These are phyloP conservation scores for Ctenochaetus hawaiiensis DNA, from an alignment of 2,797 vertebrate genomes.

Conservation along the genomic window DNA sequence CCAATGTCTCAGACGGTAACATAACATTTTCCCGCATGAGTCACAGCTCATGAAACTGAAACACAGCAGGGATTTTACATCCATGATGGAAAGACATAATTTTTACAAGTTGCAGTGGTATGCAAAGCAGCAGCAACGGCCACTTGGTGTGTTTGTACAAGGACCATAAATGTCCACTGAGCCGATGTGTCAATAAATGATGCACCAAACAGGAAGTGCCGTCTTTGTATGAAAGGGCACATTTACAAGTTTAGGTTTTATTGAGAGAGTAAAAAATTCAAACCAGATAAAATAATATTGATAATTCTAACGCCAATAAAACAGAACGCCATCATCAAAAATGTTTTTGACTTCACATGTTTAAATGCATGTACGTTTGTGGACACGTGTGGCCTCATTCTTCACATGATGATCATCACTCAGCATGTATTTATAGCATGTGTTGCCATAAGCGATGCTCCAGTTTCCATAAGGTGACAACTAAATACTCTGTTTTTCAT, in stretches of 20 bases:
- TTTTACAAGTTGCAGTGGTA: not conserved
- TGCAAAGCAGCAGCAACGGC: not conserved
- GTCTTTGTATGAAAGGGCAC: not conserved
- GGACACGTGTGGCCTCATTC: not conserved
- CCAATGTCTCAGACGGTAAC: constrained; percentile 53
- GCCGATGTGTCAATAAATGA: not conserved
- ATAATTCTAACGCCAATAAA: not conserved
- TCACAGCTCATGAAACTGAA: constrained; percentile 39
- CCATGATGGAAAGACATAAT: not conserved
- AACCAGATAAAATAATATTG: not conserved
- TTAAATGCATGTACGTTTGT: too few species aligned
- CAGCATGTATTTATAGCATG: constrained; percentile 15
- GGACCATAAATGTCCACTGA: not conserved
- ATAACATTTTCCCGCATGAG: constrained; percentile 43
- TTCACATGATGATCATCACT: not conserved
- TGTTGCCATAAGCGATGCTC: constrained; percentile 29
- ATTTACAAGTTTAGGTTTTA: too few species aligned
- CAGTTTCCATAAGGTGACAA: not conserved
- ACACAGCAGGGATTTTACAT: constrained; percentile 3
- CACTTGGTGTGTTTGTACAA: not conserved
- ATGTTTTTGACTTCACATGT: not conserved
- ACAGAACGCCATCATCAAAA: not conserved
- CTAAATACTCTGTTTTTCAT: not conserved
- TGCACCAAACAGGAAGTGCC: not conserved
- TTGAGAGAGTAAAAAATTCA: not conserved